Evolutionary conservation across 2,888 invertebrate species (phyloP).

Genomic region (Lutraria lutraria): DNA sequence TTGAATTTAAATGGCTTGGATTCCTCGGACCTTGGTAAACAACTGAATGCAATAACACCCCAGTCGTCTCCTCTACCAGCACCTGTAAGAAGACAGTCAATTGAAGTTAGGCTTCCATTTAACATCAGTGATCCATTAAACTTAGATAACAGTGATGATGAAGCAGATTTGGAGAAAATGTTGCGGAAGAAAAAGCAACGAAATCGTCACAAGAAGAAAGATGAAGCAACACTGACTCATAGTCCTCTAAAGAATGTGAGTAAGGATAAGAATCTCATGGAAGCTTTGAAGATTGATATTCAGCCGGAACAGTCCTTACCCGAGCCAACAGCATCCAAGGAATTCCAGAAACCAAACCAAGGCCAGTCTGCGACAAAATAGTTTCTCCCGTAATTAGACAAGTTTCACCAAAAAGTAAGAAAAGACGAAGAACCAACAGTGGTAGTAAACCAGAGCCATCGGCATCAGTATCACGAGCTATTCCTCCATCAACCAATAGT

Average conservation of each 20-base stretch:
- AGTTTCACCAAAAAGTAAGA: conserved; percentile 77
- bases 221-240: conserved; percentile 49
- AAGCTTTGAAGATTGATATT: conserved; percentile 78
- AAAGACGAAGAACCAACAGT: conserved; percentile 79
- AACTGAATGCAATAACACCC: conserved; percentile 94
- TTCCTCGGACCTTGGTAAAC: conserved; percentile 85
- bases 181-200: conserved; percentile 74
- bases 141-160: conserved; percentile 88
- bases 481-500: conserved; percentile 58
- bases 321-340: conserved; percentile 53
- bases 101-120: conserved; percentile 96
- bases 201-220: conserved; percentile 72
- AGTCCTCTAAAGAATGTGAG: conserved; percentile 64
- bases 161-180: conserved; percentile 73
- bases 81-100: conserved; percentile 91
- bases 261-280: conserved; percentile 76
- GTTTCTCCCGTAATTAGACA: conserved; percentile 83
- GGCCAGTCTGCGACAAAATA: conserved; percentile 74
- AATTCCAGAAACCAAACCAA: conserved; percentile 51
- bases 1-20: conserved; percentile 96
- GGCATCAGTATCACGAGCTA: conserved; percentile 61
- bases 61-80: conserved; percentile 96
- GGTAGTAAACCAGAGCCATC: conserved; percentile 70
- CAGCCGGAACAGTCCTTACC: conserved; percentile 57
- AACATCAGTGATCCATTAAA: conserved; percentile 97